These are phyloP conservation scores for Hydractinia echinata DNA, from an alignment of 30 jellyfish, hydroid and myxozoan species.

Conservation along the genomic window DNA sequence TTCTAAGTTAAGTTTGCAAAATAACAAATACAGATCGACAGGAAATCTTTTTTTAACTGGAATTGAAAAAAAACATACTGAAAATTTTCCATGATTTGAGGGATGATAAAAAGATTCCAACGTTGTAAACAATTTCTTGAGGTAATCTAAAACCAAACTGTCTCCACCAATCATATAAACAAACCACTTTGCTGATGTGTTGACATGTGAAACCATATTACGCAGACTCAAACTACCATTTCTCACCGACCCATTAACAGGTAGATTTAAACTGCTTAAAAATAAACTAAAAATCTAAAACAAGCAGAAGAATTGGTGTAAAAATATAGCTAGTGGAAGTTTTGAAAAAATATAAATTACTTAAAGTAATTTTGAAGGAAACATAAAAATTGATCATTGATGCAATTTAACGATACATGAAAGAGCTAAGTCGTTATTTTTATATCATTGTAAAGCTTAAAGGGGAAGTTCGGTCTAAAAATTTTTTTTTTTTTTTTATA, in stretches of 20 bases:
- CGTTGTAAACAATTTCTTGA: slow-evolving; percentile 59
- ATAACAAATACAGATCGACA: no score
- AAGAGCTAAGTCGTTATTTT: no score
- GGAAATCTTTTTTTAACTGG: neutral
- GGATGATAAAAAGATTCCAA: slow-evolving; percentile 86
- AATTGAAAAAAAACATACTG: slow-evolving; percentile 41
- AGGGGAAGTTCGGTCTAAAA: no score
- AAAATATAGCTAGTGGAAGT: neutral
- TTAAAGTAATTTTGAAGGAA: no score
- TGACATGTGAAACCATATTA: slow-evolving; percentile 37
- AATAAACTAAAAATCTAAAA: slow-evolving; percentile 69
- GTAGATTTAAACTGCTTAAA: slow-evolving; percentile 71
- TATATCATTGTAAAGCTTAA: no score
- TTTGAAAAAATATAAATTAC: no score
- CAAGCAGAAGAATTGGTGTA: neutral
- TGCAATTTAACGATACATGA: no score
- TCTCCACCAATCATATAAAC: slow-evolving; percentile 76
- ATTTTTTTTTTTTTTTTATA: no score
- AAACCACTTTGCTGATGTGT: slow-evolving; percentile 66
- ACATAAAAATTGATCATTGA: no score
- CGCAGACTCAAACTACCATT: slow-evolving; percentile 13
- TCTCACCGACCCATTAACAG: slow-evolving; percentile 56
- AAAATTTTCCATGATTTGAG: slow-evolving; percentile 68
- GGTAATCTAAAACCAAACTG: slow-evolving; percentile 51
- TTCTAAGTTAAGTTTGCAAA: no score